phyloP scores from a whole-genome alignment of 2,113 vertebrate species.

The Psammodynastes pulverulentus region DNA sequence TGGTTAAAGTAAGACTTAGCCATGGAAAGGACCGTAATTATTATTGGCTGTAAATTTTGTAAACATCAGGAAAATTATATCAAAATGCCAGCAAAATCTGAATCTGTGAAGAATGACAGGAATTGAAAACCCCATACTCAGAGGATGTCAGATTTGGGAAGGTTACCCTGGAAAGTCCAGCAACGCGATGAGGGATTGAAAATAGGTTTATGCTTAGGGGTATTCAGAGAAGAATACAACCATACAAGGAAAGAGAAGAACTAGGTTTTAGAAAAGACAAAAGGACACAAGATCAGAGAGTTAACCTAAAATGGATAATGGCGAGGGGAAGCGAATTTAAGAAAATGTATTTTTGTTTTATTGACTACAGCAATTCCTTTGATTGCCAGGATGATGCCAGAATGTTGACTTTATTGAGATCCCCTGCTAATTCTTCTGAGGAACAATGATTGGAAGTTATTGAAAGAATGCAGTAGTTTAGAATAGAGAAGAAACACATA shows the following conservation, averaged over 20 bases:
- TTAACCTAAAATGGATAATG: not conserved
- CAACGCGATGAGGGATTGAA: not conserved
- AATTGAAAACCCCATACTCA: not conserved
- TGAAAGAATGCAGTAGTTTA: not conserved
- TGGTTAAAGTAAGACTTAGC: not conserved
- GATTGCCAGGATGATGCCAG: not conserved
- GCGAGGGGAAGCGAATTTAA: not conserved
- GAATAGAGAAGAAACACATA: not conserved
- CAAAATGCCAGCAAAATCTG: not conserved
- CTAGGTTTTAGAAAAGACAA: not conserved
- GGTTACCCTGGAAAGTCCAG: not conserved
- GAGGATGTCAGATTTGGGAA: not conserved
- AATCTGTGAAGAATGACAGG: not conserved
- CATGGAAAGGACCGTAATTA: not conserved
- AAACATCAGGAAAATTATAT: not conserved
- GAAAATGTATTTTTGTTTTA: not conserved
- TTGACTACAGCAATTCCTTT: not conserved
- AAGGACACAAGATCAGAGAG: not conserved
- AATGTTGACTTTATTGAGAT: not conserved
- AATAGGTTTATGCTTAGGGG: not conserved
- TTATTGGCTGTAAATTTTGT: not conserved
- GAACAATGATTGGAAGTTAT: not conserved
- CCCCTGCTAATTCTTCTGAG: not conserved
- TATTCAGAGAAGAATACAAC: not conserved
- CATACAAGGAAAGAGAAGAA: not conserved